Conservation (phyloP, 2,888 invertebrate genomes). For the Lydus trimaculatus region DNA sequence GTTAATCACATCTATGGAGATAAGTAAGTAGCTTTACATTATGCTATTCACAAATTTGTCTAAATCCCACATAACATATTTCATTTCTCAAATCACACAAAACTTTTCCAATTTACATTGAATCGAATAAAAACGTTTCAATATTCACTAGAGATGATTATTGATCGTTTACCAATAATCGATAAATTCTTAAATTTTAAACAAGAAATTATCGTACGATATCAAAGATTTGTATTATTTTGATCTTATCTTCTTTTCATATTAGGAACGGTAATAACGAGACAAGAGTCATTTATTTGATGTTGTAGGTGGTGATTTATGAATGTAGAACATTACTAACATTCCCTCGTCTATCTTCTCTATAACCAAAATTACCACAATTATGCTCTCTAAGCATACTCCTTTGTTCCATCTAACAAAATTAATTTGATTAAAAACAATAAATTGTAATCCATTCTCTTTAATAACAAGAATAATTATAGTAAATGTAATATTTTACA, state of each 20-base stretch:
- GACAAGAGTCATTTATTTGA: neutral
- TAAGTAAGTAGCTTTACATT: constrained; percentile 49
- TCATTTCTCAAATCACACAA: too few relatives aligned
- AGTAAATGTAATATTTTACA: constrained; percentile 29
- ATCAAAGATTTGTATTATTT: neutral
- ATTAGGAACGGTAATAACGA: neutral
- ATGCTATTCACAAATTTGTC: neutral
- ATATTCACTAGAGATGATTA: neutral
- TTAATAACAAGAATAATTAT: constrained; percentile 15
- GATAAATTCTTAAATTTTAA: neutral
- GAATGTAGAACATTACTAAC: constrained; percentile 10
- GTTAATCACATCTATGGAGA: constrained; percentile 52
- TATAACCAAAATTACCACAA: constrained; percentile 11
- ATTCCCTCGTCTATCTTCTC: neutral
- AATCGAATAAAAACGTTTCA: neutral
- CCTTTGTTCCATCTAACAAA: constrained; percentile 2
- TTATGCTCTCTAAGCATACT: constrained; percentile 11
- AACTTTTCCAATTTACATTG: neutral
- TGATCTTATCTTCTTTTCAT: neutral
- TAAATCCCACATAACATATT: too few relatives aligned
- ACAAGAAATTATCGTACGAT: neutral
- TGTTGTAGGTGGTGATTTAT: constrained; percentile 15
- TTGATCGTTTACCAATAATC: neutral
- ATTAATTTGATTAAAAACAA: constrained; percentile 30
- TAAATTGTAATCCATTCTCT: constrained; percentile 6